Base-by-base conservation (phyloP, 2,797 vertebrate genomes). In the Typhlichthys eigenmanni region DNA sequence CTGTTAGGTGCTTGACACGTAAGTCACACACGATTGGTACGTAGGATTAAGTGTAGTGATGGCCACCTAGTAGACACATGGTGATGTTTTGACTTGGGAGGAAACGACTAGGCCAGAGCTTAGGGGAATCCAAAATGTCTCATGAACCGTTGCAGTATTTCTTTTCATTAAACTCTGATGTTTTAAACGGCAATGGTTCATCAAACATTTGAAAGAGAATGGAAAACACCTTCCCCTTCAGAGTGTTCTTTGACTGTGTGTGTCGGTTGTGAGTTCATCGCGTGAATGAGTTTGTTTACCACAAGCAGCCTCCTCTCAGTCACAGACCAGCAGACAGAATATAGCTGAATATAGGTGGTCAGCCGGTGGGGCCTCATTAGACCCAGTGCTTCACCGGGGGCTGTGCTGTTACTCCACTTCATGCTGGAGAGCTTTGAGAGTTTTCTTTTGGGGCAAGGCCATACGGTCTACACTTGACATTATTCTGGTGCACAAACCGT, bases 11-110 rank as follows among this genome's bases (percentile, higher is more conserved):
- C 55, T 56, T 53, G 59, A 63, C 68, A 72, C 53, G 68, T 43
- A 75, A 81, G 81, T 77, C 64, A 73, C 66, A 38, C 62, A 38
- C 10, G 48, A 54, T 64, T 68, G 10, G 58, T 29, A 71, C 52
- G n/a, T 14, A 57, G 19, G 29, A 48, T 48, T 48, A 38, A 38
- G 5, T 38, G 5, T 38, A 38, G 34, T 38, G 34, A 38, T 38
- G 34, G 34, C 34, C 34, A 38, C 34, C 7, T 38, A 38, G 34
- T 38, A 38, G 7, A 38, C 7, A 38, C 34, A 8, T 38, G 6
- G 34, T 24, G 3, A 24, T 24, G 24, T 38, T 38, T 38, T 38
- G 34, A 38, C 5, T 38, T 38, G 7, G 34, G 34, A 38, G 34
- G 24, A 2, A 8, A 38, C 7, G 34, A 8, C 34, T 5, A 38